Evolutionary conservation across 2,113 vertebrate species (phyloP).

Genomic region (Hippocampus zosterae): DNA sequence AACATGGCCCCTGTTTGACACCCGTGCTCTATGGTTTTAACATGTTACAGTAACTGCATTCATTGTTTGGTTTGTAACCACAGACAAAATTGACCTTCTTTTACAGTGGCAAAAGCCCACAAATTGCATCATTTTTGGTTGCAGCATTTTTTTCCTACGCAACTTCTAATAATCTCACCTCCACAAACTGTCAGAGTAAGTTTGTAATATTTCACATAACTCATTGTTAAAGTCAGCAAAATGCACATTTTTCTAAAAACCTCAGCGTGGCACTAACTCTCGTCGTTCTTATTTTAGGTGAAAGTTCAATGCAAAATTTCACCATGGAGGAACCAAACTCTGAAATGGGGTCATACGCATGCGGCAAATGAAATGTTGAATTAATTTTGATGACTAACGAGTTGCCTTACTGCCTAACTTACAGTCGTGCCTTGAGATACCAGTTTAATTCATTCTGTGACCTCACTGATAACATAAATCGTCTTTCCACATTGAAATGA

Average conservation of each 20-base stretch:
- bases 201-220: slow-evolving; percentile 13
- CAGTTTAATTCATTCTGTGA: background rate
- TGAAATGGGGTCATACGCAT: slow-evolving; percentile 10
- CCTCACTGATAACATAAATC: background rate
- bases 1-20: background rate
- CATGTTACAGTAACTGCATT: slow-evolving; percentile 29
- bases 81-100: slow-evolving; percentile 17
- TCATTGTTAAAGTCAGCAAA: slow-evolving; percentile 6
- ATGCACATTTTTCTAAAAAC: slow-evolving; percentile 1
- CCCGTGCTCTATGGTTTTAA: slow-evolving; percentile 3
- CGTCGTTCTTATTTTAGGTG: background rate
- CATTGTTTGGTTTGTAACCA: slow-evolving; percentile 38
- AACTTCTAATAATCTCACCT: background rate
- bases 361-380: slow-evolving; percentile 12
- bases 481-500: background rate
- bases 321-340: background rate
- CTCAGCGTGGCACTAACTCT: slow-evolving; percentile 13
- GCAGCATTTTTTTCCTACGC: background rate
- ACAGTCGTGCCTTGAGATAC: background rate
- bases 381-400: background rate
- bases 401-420: background rate
- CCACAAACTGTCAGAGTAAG: slow-evolving; percentile 5
- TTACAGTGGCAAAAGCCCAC: slow-evolving; percentile 38
- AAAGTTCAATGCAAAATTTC: slow-evolving; percentile 4
- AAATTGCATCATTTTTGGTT: slow-evolving; percentile 20